These are phyloP conservation scores for Takifugu ocellatus DNA, from an alignment of 2,797 vertebrate genomes.

Conservation along the genomic window DNA sequence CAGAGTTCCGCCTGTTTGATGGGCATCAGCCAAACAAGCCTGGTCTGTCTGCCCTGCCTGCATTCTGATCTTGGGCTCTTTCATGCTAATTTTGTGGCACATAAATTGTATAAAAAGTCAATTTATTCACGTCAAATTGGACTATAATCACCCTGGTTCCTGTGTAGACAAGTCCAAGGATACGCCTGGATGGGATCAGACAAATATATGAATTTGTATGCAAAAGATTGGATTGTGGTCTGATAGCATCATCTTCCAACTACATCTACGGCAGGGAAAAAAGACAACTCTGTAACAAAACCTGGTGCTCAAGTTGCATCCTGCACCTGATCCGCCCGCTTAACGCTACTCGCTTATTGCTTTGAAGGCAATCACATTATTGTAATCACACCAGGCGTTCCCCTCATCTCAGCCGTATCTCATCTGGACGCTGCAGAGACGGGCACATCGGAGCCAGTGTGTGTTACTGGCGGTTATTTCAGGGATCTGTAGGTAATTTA, in stretches of 20 bases:
- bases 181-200: too few species aligned
- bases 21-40: conserved; percentile 36
- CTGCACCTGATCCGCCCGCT: conserved; percentile 43
- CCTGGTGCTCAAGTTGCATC: conserved; percentile 30
- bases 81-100: not conserved
- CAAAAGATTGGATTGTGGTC: too few species aligned
- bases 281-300: too few species aligned
- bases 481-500: conserved; percentile 6
- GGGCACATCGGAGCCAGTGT: not conserved
- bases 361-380: conserved; percentile 44
- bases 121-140: too few species aligned
- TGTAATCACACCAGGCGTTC: conserved; percentile 43
- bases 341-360: conserved; percentile 43
- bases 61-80: conserved; percentile 5
- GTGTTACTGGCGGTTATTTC: conserved; percentile 19
- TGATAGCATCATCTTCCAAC: too few species aligned
- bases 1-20: conserved; percentile 51
- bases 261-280: too few species aligned
- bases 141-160: too few species aligned
- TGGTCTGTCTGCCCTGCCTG: conserved; percentile 11
- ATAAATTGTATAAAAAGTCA: not conserved
- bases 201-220: too few species aligned
- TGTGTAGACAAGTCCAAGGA: too few species aligned
- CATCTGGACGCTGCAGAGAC: conserved; percentile 17
- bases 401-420: conserved; percentile 35